Evolutionary conservation across 2,888 invertebrate genomes (phyloP).

Genomic region (Lepidocyrtinus sp.): DNA sequence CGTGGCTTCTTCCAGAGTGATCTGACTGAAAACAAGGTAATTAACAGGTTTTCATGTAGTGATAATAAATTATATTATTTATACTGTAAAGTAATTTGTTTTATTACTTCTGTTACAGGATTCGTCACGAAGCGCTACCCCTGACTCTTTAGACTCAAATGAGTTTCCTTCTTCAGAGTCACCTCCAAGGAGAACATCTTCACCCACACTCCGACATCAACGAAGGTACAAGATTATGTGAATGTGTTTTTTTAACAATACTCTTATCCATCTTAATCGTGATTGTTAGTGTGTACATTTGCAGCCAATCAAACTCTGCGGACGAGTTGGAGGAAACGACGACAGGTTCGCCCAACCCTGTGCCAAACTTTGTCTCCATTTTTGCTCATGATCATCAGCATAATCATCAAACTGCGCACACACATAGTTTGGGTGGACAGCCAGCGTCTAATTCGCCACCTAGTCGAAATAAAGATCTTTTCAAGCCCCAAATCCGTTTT

Average conservation of each 20-base stretch:
- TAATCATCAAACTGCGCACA: conserved; percentile 36
- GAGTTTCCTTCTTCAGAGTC: conserved; percentile 68
- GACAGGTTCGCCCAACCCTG: conserved; percentile 57
- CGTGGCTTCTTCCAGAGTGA: conserved; percentile 70
- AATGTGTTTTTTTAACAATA: conserved; percentile 10
- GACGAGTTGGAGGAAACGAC: conserved; percentile 68
- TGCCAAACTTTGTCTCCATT: conserved; percentile 70
- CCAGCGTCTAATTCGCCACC: conserved; percentile 64
- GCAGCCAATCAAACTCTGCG: conserved; percentile 60
- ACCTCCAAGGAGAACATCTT: conserved; percentile 68
- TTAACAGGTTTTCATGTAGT: background rate
- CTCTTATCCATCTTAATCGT: background rate
- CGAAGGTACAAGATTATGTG: conserved; percentile 35
- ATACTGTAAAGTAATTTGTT: conserved; percentile 17
- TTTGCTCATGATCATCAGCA: conserved; percentile 63
- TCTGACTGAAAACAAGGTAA: conserved; percentile 67
- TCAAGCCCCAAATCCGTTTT: conserved; percentile 64
- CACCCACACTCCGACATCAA: conserved; percentile 65
- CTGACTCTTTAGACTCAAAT: conserved; percentile 86
- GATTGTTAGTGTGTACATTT: no score
- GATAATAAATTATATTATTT: conserved; percentile 21
- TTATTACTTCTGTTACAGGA: conserved; percentile 60
- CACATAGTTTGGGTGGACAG: conserved; percentile 49
- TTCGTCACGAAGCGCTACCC: conserved; percentile 86
- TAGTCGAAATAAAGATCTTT: conserved; percentile 67